Base-by-base conservation (phyloP, 2,113 vertebrate genomes). In the Chloebia gouldiae region DNA sequence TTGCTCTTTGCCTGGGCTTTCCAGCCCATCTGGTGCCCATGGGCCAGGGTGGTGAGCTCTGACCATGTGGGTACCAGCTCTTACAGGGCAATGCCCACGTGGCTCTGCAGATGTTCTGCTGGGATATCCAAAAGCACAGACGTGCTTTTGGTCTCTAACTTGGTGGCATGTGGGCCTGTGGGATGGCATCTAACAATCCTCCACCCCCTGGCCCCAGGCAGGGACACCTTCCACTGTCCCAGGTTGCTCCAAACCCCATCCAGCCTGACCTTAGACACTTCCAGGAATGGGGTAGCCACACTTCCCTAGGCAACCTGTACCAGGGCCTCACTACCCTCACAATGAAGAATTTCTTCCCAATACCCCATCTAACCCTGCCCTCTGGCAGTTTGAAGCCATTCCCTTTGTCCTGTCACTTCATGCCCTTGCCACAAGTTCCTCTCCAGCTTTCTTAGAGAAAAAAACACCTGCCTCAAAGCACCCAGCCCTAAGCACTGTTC, bases 81-180 rank as follows among this genome's bases (percentile, higher is more conserved):
- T 37, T 23, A 3, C 15, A 13, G 65, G 17, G 33, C 13, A 6
- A 2, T 57, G 72, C 15, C 28, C 42, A 8, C 0, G 0, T 78
- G 54, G 50, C 60, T 76, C 40, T 72, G 61, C 6, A 4, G 53
- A 9, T 39, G 39, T 68, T 15, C 35, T 65, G 16, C 4, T 63
- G 42, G 17, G 21, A 64, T 81, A 21, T 53, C 35, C 31, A n/a
- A n/a, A n/a, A n/a, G n/a, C n/a, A n/a, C n/a, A n/a, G n/a, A n/a
- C n/a, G 53, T 22, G 8, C 15, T 57, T 92, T 37, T 61, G n/a
- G 27, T 47, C 10, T 53, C 39, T 19, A 3, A 0, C 1, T 40
- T 47, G 27, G 28, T 73, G n/a, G 47, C 68, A 63, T 2, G 1
- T 69, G 54, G 22, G 49, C 3, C 21, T 64, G 10, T 75, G 71